These are phyloP conservation scores for Actinostola sp. DNA, from an alignment of 92 coral and sea anemone genomes.

Conservation along the genomic window DNA sequence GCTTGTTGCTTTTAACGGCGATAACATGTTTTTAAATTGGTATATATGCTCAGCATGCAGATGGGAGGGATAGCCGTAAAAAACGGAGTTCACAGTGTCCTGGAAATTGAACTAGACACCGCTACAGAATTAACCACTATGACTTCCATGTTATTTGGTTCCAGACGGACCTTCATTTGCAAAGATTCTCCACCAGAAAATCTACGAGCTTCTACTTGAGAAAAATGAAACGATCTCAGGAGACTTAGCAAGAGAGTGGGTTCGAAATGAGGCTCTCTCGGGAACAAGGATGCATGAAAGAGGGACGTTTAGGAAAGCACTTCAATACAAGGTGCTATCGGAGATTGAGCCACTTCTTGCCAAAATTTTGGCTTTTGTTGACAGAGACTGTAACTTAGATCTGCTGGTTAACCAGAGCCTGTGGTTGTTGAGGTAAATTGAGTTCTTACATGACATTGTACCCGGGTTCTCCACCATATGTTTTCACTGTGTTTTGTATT, in stretches of 20 bases:
- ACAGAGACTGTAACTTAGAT: slow-evolving; percentile 75
- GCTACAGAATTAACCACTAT: too few species aligned
- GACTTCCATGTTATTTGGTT: background rate
- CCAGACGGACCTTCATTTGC: slow-evolving; percentile 39
- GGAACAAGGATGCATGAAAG: slow-evolving; percentile 66
- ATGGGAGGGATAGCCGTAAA: too few species aligned
- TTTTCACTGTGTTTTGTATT: too few species aligned
- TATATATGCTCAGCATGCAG: too few species aligned
- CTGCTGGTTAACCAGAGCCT: slow-evolving; percentile 19
- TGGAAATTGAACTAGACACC: too few species aligned
- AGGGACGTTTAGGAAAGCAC: slow-evolving; percentile 83
- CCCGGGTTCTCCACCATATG: too few species aligned
- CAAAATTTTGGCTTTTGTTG: slow-evolving; percentile 72
- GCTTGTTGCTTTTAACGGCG: too few species aligned
- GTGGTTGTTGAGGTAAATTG: background rate
- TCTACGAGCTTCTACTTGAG: slow-evolving; percentile 54
- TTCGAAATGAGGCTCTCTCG: slow-evolving; percentile 65
- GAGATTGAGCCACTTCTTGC: slow-evolving; percentile 73
- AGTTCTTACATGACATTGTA: background rate
- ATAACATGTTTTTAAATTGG: too few species aligned
- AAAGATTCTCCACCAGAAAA: slow-evolving; percentile 41
- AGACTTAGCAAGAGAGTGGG: slow-evolving; percentile 56
- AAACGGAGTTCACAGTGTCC: too few species aligned
- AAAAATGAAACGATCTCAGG: slow-evolving; percentile 43
- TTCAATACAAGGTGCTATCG: slow-evolving; percentile 64